These are phyloP conservation scores for Callosobruchus maculatus DNA, from an alignment of 2,888 invertebrate species.

Conservation along the genomic window DNA sequence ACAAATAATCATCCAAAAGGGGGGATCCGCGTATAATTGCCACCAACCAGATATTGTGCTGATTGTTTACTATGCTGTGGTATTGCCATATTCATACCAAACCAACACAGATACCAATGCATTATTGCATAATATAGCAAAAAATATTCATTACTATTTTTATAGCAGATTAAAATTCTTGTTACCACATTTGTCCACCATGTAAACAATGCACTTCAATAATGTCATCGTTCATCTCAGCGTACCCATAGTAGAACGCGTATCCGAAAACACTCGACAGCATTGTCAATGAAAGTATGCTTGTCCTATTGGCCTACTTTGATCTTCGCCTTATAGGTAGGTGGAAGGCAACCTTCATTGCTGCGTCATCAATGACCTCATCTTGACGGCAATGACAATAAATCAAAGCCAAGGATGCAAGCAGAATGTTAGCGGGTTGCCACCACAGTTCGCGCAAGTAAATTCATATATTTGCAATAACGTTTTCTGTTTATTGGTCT, in stretches of 20 bases:
- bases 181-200: neutral
- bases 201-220: neutral
- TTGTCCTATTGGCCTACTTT: neutral
- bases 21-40: no score
- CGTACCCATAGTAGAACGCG: neutral
- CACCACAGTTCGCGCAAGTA: neutral
- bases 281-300: neutral
- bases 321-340: neutral
- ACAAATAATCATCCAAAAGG: no score
- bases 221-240: neutral
- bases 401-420: neutral
- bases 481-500: neutral
- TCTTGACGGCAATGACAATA: neutral
- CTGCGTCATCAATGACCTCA: neutral
- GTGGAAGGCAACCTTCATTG: neutral
- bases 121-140: no score
- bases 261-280: neutral
- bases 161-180: no score
- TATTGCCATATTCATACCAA: no score
- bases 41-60: no score
- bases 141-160: no score
- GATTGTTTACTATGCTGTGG: no score
- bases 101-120: no score
- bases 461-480: neutral
- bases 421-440: neutral